Base-by-base conservation (phyloP, 1,140 invertebrate genomes). In the Camponotus vicinus region DNA sequence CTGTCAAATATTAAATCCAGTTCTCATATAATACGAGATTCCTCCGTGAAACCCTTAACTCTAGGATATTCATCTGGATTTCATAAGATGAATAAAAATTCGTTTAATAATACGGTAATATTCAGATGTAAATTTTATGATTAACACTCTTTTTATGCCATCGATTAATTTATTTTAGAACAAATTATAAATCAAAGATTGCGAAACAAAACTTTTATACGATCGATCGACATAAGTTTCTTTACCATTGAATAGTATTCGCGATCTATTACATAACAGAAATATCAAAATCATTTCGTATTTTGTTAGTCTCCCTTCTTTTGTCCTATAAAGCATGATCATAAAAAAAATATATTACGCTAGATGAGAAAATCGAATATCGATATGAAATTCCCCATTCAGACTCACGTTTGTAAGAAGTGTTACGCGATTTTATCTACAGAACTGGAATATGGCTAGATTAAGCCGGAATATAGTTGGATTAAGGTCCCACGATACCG, bases 401-500 rank as follows among this genome's bases (percentile, higher is more conserved):
- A 61, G 45, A 40, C 42, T 8, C 18, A 59, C 8, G 18, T 27
- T 34, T 21, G 32, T 64, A 70, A 55, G 42, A n/a, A 87, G 37
- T 27, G 18, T 40, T 32, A 49, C 52, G 18, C 57, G 67, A 73
- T 88, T 88, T 88, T 63, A 78, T 84, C 71, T 73, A 61, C 42
- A 3, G 34, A 15, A 27, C 40, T 9, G 37, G 34, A 76, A 70
- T 86, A 66, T n/a, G 9, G 55, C 15, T 76, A 75, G 75, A 75
- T 55, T 4, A 27, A 15, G 27, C 49, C 13, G 37, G 34, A 76
- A 76, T 86, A 78, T n/a, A 9, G 63, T n/a, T 76, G 75, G 75
- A 86, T 88, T 88, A 89, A 88, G 61, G 52, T 79, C 27, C 18
- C 42, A 52, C 27, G 42, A 88, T 75, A 86, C 8, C 55, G 45